Conservation (phyloP, 2,797 vertebrate genomes). For the Helostoma temminkii region DNA sequence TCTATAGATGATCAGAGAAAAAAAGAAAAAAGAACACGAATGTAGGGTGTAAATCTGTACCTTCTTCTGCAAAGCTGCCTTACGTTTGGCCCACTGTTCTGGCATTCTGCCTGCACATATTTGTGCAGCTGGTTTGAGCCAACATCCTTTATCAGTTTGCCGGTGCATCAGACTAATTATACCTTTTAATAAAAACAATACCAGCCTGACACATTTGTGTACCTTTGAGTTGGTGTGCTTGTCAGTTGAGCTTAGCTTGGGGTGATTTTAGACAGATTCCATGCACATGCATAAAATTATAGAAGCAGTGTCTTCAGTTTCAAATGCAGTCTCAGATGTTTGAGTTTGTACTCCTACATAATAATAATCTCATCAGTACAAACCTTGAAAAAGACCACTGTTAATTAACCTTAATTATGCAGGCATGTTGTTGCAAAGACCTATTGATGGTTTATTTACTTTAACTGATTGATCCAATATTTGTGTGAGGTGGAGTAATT, state of each 20-base stretch:
- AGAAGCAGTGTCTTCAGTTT: not conserved
- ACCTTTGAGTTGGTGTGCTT: not conserved
- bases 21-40: conserved; percentile 53
- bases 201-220: not conserved
- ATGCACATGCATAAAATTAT: not conserved
- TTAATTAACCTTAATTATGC: not conserved
- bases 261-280: not conserved
- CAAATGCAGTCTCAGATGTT: not conserved
- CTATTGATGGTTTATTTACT: conserved; percentile 10
- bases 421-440: not conserved
- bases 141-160: conserved; percentile 10
- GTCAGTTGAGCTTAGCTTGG: not conserved
- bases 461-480: not conserved
- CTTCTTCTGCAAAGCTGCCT: conserved; percentile 38
- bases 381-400: not conserved
- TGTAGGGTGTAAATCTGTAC: conserved; percentile 62
- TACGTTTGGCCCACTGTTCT: conserved; percentile 44
- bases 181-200: conserved; percentile 5
- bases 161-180: conserved; percentile 16
- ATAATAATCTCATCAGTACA: not conserved
- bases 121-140: conserved; percentile 7
- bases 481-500: conserved; percentile 11
- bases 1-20: conserved; percentile 53
- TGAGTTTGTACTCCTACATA: not conserved
- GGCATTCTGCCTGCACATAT: conserved; percentile 34